Conservation (phyloP, 1,140 invertebrate species). For the Triops cancriformis region DNA sequence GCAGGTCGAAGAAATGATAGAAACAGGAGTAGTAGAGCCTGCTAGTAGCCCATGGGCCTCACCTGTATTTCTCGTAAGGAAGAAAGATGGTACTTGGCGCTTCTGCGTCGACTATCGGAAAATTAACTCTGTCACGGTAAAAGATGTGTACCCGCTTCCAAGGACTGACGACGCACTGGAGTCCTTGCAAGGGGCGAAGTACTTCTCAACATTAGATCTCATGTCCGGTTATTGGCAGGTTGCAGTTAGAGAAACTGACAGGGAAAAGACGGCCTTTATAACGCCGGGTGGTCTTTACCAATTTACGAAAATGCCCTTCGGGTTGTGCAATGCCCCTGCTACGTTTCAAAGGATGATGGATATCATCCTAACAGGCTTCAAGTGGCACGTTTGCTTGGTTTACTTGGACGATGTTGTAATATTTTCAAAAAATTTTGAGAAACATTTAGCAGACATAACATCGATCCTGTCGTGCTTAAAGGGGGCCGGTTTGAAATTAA, state of each 20-base stretch:
- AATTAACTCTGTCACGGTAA: slow-evolving; percentile 37
- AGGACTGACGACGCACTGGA: slow-evolving; percentile 35
- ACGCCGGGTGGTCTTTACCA: slow-evolving; percentile 19
- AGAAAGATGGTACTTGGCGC: slow-evolving; percentile 38
- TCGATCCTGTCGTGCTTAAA: background rate
- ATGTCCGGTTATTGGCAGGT: slow-evolving; percentile 15
- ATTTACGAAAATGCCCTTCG: background rate
- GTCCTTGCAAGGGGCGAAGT: background rate
- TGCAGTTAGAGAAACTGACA: slow-evolving; percentile 16
- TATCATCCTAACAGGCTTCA: background rate
- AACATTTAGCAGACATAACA: background rate
- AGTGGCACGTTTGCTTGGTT: background rate
- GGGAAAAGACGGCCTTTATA: slow-evolving; percentile 31
- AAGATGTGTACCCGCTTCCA: slow-evolving; percentile 42
- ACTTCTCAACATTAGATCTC: background rate
- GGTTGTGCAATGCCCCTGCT: background rate
- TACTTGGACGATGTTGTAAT: slow-evolving; percentile 18
- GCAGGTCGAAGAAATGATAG: slow-evolving; percentile 33
- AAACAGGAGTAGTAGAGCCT: slow-evolving; percentile 36
- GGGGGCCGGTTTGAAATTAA: background rate
- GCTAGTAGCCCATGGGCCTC: slow-evolving; percentile 42
- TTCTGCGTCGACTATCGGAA: slow-evolving; percentile 40
- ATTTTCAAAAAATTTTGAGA: background rate
- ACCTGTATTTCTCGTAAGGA: slow-evolving; percentile 41
- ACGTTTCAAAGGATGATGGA: slow-evolving; percentile 12